These are phyloP conservation scores for Eleutherodactylus coqui DNA, from an alignment of 2,797 vertebrate genomes.

Conservation along the genomic window DNA sequence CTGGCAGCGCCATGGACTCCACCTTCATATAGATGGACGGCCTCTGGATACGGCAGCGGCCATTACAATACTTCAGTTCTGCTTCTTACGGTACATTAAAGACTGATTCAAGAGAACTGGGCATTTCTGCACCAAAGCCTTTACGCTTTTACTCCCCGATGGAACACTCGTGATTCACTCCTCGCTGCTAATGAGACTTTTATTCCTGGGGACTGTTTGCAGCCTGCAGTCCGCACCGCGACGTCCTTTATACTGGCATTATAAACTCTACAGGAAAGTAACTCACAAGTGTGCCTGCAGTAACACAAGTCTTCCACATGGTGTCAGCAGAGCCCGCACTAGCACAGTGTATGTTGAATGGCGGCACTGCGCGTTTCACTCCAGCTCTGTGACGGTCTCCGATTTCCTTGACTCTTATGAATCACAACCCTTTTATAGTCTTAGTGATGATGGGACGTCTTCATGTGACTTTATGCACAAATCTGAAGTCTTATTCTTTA, in stretches of 20 bases:
- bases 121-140: too few species aligned
- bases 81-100: not conserved
- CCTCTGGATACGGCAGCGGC: too few species aligned
- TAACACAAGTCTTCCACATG: not conserved
- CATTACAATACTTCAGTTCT: not conserved
- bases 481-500: too few species aligned
- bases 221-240: not conserved
- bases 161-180: not conserved
- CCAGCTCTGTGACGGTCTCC: not conserved
- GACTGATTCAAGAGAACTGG: not conserved
- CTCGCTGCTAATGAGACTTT: not conserved
- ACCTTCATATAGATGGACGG: too few species aligned
- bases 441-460: not conserved
- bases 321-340: slow-evolving; percentile 4
- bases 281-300: not conserved
- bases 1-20: too few species aligned
- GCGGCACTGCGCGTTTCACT: not conserved
- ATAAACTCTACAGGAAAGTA: too few species aligned
- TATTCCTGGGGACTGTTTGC: not conserved
- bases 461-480: not conserved
- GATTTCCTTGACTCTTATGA: not conserved
- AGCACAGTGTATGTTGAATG: not conserved
- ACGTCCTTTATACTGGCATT: not conserved
- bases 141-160: not conserved
- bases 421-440: not conserved